Base-by-base conservation (phyloP, 2,888 invertebrate genomes). In the Luperina nickerlii region DNA sequence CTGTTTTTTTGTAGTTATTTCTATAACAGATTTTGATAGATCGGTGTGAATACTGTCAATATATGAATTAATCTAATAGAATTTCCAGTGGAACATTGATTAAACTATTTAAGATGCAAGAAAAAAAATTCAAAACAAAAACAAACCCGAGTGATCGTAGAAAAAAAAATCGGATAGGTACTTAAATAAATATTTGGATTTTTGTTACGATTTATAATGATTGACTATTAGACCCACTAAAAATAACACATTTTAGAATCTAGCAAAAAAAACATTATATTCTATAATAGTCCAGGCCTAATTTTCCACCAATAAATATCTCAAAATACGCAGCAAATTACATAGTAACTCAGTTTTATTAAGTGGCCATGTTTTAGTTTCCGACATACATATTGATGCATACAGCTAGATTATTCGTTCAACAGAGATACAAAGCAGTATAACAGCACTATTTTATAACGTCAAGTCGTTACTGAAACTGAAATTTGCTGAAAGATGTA, bases 331-430 rank as follows among this genome's bases (percentile, higher is more conserved):
- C 38, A 62, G 32, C 48, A 78, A 68, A 75, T 72, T 65, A 77
- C 63, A 74, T 11, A 68, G 51, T 74, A 74, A 65, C 42, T 87
- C 87, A 81, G 71, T 81, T 79, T 84, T 84, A 86, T 86, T 81
- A 87, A 84, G 81, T 81, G 65, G 32, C 48, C 63, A 51, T 76
- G 77, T 81, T n/a, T n/a, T 86, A 73, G 38, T 86, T 60, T 75
- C n/a, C 24, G 45, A 66, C 81, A 27, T 70, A 66, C 75, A n/a
- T 70, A 80, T 57, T 84, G 66, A 83, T 74, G 63, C 24, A 51
- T 67, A 63, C 20, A 24, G 32, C 20, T n/a, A 81, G 57, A 84
- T 76, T 62, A 57, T 65, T 84, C 76, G 8, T 70, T 85, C 76
- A 74, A 18, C 69, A 20, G 38, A 32, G 69, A n/a, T 69, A 84